Evolutionary conservation across 2,113 vertebrate genomes (phyloP), one percentile per base, ranked within the genome.

Genomic region (Rhinolophus ferrumequinum): DNA sequence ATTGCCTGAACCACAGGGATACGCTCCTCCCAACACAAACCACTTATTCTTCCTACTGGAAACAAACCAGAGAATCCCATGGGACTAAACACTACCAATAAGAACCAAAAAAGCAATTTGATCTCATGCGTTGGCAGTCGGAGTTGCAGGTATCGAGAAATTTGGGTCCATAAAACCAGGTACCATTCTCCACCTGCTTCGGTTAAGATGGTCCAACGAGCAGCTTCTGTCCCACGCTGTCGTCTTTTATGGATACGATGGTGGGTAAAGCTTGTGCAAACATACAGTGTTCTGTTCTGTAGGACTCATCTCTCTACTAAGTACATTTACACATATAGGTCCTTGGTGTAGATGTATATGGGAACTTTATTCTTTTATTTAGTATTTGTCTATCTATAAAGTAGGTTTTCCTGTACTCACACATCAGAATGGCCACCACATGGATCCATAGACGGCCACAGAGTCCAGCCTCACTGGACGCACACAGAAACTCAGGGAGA

Each of bases 281-380:
- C 33, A 7, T 4, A 22, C 13, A 66, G 26, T 60, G 5, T 24
- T 69, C 73, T 52, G 3, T 19, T 64, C n/a, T 80, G 70, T 70
- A n/a, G 41, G 21, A 19, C 9, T 50, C 1, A 6, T 19, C 13
- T 22, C 28, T 50, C 41, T 21, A 8, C 1, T 0, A 72, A 47
- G 26, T 14, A 2, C 28, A 67, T 56, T 47, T 58, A 11, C 12
- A 8, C 30, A 56, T 14, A 0, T 14, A 60, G 33, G 62, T 44
- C 21, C n/a, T 73, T 50, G 9, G 30, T 14, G 5, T 47, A 28
- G 26, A 66, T 13, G 3, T 2, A 3, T 33, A 33, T 18, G 19
- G 28, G 6, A 35, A 6, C 5, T 56, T 38, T 64, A 30, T 92
- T 16, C 12, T 56, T 70, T 28, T 64, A 35, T 38, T 38, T n/a